These are phyloP conservation scores for Sebastes oblongus DNA, from an alignment of 2,797 vertebrate genomes.

Conservation along the genomic window DNA sequence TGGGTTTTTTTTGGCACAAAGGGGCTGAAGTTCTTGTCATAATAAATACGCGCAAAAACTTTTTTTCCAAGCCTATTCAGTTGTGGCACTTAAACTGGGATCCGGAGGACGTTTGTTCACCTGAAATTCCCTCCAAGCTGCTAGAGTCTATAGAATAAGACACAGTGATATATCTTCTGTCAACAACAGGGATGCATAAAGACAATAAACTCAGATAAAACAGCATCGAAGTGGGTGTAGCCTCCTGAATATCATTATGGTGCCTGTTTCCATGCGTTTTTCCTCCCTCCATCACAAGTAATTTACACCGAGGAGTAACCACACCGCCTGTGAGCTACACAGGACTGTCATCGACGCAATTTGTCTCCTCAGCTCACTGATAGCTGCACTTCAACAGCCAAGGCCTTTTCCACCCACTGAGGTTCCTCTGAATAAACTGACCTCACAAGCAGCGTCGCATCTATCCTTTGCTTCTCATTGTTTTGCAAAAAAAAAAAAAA, in stretches of 20 bases:
- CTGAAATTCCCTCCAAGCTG: background rate
- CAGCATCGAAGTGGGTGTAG: background rate
- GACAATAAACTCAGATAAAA: background rate
- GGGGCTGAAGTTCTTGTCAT: background rate
- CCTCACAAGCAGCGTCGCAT: background rate
- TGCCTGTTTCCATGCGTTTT: background rate
- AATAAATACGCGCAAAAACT: slow-evolving; percentile 4
- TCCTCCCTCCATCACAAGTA: slow-evolving; percentile 34
- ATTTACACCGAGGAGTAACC: slow-evolving; percentile 55
- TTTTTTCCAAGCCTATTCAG: background rate
- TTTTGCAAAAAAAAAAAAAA: background rate
- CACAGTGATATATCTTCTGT: background rate
- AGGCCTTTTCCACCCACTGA: background rate
- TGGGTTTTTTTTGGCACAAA: background rate
- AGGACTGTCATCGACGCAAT: slow-evolving; percentile 61
- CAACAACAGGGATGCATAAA: background rate
- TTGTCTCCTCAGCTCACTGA: slow-evolving; percentile 47
- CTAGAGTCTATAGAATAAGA: background rate
- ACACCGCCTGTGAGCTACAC: slow-evolving; percentile 23
- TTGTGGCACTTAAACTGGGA: background rate
- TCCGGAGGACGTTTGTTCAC: background rate
- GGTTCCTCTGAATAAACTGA: background rate
- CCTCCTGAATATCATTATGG: background rate
- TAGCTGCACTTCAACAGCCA: slow-evolving; percentile 41
- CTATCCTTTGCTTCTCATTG: background rate